A percentile compares a stretch with the other conserved stretches of the same genome.
Evolutionary conservation across 1,140 invertebrate species (phyloP).

Genomic region (Papilio dardanus): DNA sequence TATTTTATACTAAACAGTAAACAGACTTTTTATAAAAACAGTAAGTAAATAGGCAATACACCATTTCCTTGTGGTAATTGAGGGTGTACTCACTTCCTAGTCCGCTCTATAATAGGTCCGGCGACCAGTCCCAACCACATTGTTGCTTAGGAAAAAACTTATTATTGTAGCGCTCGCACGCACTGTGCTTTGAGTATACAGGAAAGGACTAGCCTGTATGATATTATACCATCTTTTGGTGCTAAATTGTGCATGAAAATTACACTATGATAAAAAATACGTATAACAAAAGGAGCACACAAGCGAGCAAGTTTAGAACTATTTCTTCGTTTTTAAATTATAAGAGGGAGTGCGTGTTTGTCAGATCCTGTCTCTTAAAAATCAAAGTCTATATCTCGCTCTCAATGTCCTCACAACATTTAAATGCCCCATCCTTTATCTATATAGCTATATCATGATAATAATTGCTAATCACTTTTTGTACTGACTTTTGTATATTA

Average conservation of each 20-base stretch:
- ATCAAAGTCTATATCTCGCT: too few species aligned
- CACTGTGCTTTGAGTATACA: slow-evolving; percentile 12
- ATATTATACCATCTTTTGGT: too few species aligned
- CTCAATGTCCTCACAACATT: not conserved
- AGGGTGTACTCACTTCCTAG: slow-evolving; percentile 60
- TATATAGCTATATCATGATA: slow-evolving; percentile 26
- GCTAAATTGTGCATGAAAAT: too few species aligned
- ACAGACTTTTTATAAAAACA: too few species aligned
- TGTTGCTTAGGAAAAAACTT: slow-evolving; percentile 48
- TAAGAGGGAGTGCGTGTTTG: too few species aligned
- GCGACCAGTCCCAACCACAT: slow-evolving; percentile 45
- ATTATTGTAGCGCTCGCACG: slow-evolving; percentile 42
- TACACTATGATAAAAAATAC: too few species aligned
- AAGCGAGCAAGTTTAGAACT: too few species aligned
- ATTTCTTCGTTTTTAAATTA: too few species aligned
- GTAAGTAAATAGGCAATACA: slow-evolving; percentile 43
- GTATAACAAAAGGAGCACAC: too few species aligned
- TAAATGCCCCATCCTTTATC: slow-evolving; percentile 11
- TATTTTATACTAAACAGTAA: too few species aligned
- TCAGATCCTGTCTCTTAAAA: too few species aligned
- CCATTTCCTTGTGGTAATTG: slow-evolving; percentile 69
- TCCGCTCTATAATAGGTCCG: slow-evolving; percentile 55
- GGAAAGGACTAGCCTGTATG: not conserved
- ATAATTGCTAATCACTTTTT: slow-evolving; percentile 33
- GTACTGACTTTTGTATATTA: slow-evolving; percentile 1